Percentiles rank a stretch among this genome's conserved stretches.
phyloP scores from a whole-genome alignment of 1,140 invertebrate genomes.

The Drosophila sproati region DNA sequence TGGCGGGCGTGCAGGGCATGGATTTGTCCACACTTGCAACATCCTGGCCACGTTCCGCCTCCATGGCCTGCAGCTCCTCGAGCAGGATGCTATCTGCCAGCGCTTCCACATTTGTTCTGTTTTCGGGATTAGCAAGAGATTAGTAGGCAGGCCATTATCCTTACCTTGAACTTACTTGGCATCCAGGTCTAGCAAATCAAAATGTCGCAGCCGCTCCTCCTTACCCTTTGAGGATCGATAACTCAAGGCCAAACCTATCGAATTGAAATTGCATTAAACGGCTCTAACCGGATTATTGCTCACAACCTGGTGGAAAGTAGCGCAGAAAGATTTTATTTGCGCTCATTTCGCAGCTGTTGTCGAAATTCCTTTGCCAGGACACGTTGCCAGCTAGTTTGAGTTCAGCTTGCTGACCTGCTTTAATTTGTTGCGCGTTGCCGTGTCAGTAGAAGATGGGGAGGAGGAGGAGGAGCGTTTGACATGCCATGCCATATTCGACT shows the following conservation, averaged over 20 bases:
- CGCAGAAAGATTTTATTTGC: constrained; percentile 88
- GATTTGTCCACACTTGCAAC: neutral
- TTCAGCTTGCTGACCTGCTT: constrained; percentile 75
- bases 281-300: neutral
- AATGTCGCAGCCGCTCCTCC: constrained; percentile 86
- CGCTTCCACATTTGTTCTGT: constrained; percentile 60
- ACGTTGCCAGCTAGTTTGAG: neutral
- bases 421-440: constrained; percentile 64
- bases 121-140: too few relatives aligned
- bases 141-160: too few relatives aligned
- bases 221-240: constrained; percentile 83
- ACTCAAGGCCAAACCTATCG: constrained; percentile 76
- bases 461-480: neutral
- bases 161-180: constrained; percentile 83
- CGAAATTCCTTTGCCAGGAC: constrained; percentile 47
- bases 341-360: constrained; percentile 85
- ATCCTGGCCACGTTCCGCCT: constrained; percentile 13
- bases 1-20: constrained; percentile 14
- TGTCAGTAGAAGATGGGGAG: constrained; percentile 8
- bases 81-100: constrained; percentile 58
- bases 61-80: constrained; percentile 52
- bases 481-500: constrained; percentile 19
- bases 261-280: neutral
- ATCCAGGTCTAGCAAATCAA: constrained; percentile 88
- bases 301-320: constrained; percentile 88